Evolutionary conservation across 2,113 vertebrate genomes (phyloP), one percentile per base, ranked within the genome.

Genomic region (Vulpes ferrilata): DNA sequence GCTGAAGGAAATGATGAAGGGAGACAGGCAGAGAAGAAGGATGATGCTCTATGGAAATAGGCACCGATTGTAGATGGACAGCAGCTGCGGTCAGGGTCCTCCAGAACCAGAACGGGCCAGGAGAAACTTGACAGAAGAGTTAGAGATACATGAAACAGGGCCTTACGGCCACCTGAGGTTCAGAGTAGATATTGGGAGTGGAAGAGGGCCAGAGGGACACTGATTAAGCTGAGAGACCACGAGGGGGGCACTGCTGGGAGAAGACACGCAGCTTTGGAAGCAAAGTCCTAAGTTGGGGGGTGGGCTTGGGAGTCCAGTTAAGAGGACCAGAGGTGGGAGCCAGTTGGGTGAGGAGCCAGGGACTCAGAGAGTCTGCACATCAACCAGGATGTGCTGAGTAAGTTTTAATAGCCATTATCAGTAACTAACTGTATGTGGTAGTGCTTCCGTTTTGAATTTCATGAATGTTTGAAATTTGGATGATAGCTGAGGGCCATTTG

Each of bases 171-270:
- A 38, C 25, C 17, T n/a, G 43, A 85, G 19, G 32, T 13, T 82
- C 53, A 88, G 22, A 20, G 2, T 13, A 74, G 73, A 23, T 19
- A 20, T 1, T 69, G 62, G 23, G 30, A 59, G 9, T 32, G 5
- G 59, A 79, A 57, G n/a, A 86, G 76, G 2, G 15, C 3, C 30
- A 64, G 27, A 43, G 30, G 35, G 25, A 86, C 8, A 67, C 11
- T 20, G 10, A 32, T 43, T 1, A 12, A 62, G 12, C 19, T 84
- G 60, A 88, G 35, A 43, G 30, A 62, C 17, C 27, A 80, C 2
- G 16, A 7, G 20, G 1, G 7, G 5, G 22, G 13, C 3, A 38
- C 17, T 7, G 0, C 4, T 51, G 83, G n/a, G n/a, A 30, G 25
- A 84, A 74, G 62, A 92, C 2, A 38, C 11, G 27, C 2, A 35